Conservation (phyloP, 2,888 invertebrate species). For the Allacma fusca region DNA sequence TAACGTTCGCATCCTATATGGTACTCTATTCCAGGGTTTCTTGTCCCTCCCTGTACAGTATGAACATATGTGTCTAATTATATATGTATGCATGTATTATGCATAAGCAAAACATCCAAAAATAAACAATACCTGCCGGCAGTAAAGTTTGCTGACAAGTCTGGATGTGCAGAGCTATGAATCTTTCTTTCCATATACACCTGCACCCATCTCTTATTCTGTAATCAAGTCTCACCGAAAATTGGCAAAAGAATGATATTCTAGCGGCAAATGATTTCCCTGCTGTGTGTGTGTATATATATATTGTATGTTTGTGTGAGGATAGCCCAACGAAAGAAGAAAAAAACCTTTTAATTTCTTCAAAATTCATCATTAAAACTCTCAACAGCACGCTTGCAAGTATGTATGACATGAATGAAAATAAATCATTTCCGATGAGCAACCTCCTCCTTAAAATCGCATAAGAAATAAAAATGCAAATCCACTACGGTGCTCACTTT, state of each 20-base stretch:
- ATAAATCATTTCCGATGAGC: not conserved
- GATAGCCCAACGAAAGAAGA: too few relatives aligned
- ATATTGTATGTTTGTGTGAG: too few relatives aligned
- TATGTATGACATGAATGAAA: not conserved
- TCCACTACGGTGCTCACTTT: not conserved
- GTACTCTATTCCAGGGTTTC: too few relatives aligned
- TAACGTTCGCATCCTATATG: too few relatives aligned
- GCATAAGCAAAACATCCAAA: conserved; percentile 7
- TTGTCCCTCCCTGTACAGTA: too few relatives aligned
- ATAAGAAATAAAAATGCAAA: not conserved
- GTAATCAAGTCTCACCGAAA: not conserved
- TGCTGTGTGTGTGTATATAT: too few relatives aligned
- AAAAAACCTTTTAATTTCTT: too few relatives aligned
- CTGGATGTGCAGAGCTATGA: not conserved
- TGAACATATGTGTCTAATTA: too few relatives aligned
- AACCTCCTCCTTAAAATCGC: not conserved
- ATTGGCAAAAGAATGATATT: not conserved
- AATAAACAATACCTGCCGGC: conserved; percentile 6
- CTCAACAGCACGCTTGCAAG: not conserved
- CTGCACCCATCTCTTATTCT: not conserved
- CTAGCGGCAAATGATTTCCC: too few relatives aligned
- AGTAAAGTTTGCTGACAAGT: conserved; percentile 8
- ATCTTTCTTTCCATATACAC: not conserved
- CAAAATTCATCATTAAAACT: too few relatives aligned
- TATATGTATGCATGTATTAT: too few relatives aligned